Percentiles rank a stretch among this genome's conserved stretches.
phyloP scores from a whole-genome alignment of 2,888 invertebrate species.

The Oxytorus armatus region DNA sequence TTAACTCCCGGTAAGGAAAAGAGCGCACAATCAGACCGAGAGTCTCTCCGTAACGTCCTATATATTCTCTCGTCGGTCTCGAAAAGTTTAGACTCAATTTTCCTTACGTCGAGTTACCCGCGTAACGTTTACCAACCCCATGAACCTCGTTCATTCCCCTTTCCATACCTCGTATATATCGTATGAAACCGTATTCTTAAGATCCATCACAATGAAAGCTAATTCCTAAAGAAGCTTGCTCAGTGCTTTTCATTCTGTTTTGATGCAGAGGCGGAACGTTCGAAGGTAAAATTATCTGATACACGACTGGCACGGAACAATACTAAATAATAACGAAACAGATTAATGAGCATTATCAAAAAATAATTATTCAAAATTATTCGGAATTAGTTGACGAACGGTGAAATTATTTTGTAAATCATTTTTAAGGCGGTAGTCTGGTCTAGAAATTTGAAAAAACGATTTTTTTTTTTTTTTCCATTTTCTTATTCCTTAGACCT shows the following conservation, averaged over 20 bases:
- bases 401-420: no score
- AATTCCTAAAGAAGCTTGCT: background rate
- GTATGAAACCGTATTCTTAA: background rate
- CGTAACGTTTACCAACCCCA: background rate
- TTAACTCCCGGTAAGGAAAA: constrained; percentile 27
- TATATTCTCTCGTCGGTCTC: background rate
- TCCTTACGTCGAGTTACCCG: background rate
- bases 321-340: no score
- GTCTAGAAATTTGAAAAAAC: no score
- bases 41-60: constrained; percentile 1
- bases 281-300: no score
- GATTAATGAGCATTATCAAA: no score
- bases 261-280: background rate
- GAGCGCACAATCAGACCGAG: constrained; percentile 1
- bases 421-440: no score
- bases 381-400: no score
- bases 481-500: no score
- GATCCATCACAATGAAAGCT: background rate
- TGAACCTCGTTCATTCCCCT: background rate
- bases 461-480: no score
- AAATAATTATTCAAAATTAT: no score
- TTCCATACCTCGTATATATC: background rate
- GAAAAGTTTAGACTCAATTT: background rate
- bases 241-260: background rate
- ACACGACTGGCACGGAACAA: no score